phyloP scores from a whole-genome alignment of 2,888 invertebrate genomes.

The Caenorhabditis zanzibari region DNA sequence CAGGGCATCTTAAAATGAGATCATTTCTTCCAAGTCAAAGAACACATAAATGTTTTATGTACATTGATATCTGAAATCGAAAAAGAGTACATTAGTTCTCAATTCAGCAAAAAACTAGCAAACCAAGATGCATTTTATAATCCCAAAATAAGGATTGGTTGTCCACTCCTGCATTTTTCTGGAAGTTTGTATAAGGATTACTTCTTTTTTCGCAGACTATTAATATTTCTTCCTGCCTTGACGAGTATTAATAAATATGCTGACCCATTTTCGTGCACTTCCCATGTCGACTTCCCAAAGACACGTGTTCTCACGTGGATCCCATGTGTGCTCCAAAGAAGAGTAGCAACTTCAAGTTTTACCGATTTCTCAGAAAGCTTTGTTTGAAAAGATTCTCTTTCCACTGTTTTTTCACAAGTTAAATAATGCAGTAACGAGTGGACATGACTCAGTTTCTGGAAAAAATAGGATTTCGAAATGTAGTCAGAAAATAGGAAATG shows the following conservation, averaged over 20 bases:
- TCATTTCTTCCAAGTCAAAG: not conserved
- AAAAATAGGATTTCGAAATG: conserved; percentile 23
- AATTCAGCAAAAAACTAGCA: too few relatives aligned
- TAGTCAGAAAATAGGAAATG: not conserved
- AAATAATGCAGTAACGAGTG: conserved; percentile 35
- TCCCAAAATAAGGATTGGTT: not conserved
- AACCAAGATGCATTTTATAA: not conserved
- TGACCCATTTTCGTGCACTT: conserved; percentile 18
- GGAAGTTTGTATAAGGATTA: conserved; percentile 13
- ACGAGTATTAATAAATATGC: conserved; percentile 16
- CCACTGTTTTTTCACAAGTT: conserved; percentile 18
- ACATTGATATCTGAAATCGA: too few relatives aligned
- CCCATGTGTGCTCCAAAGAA: conserved; percentile 20
- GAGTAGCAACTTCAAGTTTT: conserved; percentile 19
- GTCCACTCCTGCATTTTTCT: not conserved
- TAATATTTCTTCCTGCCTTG: conserved; percentile 4
- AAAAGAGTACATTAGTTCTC: too few relatives aligned
- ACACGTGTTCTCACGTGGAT: conserved; percentile 37
- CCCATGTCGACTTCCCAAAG: not conserved
- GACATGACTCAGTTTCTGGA: conserved; percentile 24
- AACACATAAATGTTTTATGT: not conserved
- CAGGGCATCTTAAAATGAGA: not conserved
- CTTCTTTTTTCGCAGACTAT: conserved; percentile 16
- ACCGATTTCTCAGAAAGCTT: conserved; percentile 28
- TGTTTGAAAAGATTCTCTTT: conserved; percentile 16